Conservation (phyloP, 1,140 invertebrate species). For the Harpegnathos saltator region DNA sequence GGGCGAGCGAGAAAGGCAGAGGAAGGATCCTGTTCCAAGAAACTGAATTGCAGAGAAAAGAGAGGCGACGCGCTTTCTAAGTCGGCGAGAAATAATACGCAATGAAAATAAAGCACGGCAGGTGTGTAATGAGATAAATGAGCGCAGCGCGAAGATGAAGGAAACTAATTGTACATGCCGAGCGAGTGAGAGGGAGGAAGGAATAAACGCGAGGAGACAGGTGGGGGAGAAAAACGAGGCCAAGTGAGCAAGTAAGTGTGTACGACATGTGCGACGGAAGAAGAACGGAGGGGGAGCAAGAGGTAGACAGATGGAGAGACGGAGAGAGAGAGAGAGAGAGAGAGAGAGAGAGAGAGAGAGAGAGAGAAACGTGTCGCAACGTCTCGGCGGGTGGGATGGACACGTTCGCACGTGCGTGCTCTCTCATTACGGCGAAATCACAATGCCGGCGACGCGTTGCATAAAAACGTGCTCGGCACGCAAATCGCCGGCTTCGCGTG, state of each 20-base stretch:
- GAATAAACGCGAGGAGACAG: background rate
- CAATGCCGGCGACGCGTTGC: conserved; percentile 78
- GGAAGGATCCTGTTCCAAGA: conserved; percentile 7
- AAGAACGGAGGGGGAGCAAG: background rate
- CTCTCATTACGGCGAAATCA: conserved; percentile 82
- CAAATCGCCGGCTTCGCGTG: conserved; percentile 78
- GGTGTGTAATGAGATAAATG: background rate
- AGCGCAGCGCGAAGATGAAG: background rate
- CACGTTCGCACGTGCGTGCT: conserved; percentile 77
- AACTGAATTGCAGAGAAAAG: background rate
- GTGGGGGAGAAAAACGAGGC: background rate
- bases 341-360: background rate
- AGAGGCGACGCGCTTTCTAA: background rate
- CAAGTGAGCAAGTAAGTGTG: background rate
- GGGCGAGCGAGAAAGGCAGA: background rate
- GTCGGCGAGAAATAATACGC: background rate
- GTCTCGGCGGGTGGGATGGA: conserved; percentile 49
- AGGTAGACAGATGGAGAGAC: background rate
- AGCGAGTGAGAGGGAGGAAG: background rate
- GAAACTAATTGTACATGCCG: background rate
- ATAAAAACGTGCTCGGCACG: conserved; percentile 82
- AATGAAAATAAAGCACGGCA: background rate
- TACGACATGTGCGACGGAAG: conserved; percentile 33
- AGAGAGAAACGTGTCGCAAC: conserved; percentile 48
- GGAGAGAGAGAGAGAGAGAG: conserved; percentile 6